Conservation (phyloP, 2,113 vertebrate genomes). For the Pluvialis apricaria region DNA sequence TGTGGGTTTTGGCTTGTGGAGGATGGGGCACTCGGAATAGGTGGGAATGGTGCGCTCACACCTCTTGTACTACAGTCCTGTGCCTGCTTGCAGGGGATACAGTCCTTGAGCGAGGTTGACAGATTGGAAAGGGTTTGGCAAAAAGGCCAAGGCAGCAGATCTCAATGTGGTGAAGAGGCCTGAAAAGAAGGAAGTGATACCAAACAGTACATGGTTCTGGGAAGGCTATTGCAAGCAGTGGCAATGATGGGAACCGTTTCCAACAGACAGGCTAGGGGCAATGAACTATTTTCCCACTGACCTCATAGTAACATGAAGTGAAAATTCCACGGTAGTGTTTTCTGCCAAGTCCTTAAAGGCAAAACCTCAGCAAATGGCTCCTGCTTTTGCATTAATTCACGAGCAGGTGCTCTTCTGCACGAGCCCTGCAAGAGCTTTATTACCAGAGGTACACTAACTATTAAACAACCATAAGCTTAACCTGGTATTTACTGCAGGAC, state of each 20-base stretch:
- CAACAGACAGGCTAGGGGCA: neutral
- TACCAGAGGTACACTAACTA: neutral
- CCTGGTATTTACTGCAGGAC: conserved; percentile 5
- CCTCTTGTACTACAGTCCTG: neutral
- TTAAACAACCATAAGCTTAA: neutral
- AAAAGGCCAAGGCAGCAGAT: neutral
- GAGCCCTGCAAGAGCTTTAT: neutral
- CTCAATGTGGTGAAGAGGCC: neutral
- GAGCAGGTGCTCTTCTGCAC: neutral
- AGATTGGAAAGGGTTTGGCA: neutral
- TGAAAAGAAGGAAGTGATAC: neutral
- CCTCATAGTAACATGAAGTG: neutral
- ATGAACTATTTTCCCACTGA: neutral
- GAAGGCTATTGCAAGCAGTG: neutral
- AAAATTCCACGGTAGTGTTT: neutral
- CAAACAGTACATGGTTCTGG: neutral
- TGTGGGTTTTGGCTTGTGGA: neutral
- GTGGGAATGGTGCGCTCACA: neutral
- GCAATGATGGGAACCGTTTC: neutral
- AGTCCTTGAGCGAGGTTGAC: neutral
- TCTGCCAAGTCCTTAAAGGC: neutral
- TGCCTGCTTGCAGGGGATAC: neutral
- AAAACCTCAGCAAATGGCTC: neutral
- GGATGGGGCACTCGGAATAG: fast-evolving
- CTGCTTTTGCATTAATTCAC: neutral